Evolutionary conservation across 2,797 vertebrate species (phyloP), one percentile per base, ranked within the genome.

Genomic region (Sebastes baramenuke): DNA sequence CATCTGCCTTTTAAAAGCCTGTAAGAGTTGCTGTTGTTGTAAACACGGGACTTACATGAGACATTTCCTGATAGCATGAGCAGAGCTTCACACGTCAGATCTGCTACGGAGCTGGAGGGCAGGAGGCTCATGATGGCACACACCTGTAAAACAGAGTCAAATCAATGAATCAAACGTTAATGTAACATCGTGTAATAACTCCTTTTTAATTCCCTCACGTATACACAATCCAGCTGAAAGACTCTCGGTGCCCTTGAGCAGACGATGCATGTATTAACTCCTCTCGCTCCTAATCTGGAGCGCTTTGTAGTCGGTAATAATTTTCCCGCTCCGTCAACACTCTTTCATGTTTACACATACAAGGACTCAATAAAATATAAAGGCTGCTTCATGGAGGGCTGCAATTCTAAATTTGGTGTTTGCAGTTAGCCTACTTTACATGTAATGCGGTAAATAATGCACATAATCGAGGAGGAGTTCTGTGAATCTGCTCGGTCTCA

Each of bases 31-130:
- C n/a, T 74, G 12, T 4, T 24, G 12, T 34, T 8, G 29, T 67
- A 55, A 34, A 54, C 9, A 8, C 2, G 22, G 1, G 27, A 38
- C 97, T 96, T 94, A 98, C 97, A 87, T 0, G 96, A 95, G 84
- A 94, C 42, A 30, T 98, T 98, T 85, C 89, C 94, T 25, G 80
- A 82, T 2, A 95, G 93, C 89, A 91, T 34, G 0, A 85, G 89
- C 66, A 97, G 90, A 68, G 92, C 95, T 85, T 97, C 96, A 2
- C 97, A 98, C 60, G 93, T 96, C 90, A 97, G 88, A 42, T 97
- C 95, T 20, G 93, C 95, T 11, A 93, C 72, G 16, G 94, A 94
- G 80, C 93, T 92, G 0, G 93, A 87, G 5, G 87, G 88, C 0
- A 87, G 88, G 54, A 91, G 93, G 20, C 93, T 91, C 30, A 95